Base-by-base conservation (phyloP, 2,113 vertebrate species). In the Bos taurus region DNA sequence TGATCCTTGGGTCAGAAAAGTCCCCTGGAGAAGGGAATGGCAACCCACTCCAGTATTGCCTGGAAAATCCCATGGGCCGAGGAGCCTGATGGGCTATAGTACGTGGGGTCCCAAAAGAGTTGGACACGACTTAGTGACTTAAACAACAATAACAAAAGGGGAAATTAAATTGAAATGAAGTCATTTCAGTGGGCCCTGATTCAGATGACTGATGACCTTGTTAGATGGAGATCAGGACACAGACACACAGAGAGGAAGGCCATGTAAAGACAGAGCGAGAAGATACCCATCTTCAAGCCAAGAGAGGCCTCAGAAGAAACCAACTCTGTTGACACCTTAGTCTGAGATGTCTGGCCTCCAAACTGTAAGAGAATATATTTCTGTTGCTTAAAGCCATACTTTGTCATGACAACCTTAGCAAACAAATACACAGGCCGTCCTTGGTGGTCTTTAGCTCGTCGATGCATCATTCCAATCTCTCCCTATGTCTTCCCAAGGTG, bases 371-470 rank as follows among this genome's bases (percentile, higher is more conserved):
- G 9, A 28, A 14, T 56, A 48, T 9, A 59, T 59, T 59, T 36
- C 82, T 50, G 36, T 11, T 36, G 64, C 74, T 28, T 36, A 26
- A 50, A 43, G 67, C 33, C 30, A 28, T 36, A 7, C 54, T 77
- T 6, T 30, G 7, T n/a, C 40, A 21, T 9, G 81, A 23, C 2
- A 10, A 12, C 50, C 19, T 21, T 8, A n/a, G 15, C 9, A 48
- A 23, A 26, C 9, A 30, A 15, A n/a, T 2, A 46, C 17, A 0
- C 71, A 7, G 4, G 10, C 14, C 9, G 0, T 17, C 4, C 14
- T n/a, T 30, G 48, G 46, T 1, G 7, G 23, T 36, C 62, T 56
- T 82, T n/a, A 33, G 62, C 36, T 36, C 1, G 1, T 23, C 2
- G n/a, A n/a, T 0, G 8, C 60, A 7, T 50, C 2, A 0, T 28